phyloP scores from a whole-genome alignment of 2,888 invertebrate species.

The Mechanitis mazaeus region DNA sequence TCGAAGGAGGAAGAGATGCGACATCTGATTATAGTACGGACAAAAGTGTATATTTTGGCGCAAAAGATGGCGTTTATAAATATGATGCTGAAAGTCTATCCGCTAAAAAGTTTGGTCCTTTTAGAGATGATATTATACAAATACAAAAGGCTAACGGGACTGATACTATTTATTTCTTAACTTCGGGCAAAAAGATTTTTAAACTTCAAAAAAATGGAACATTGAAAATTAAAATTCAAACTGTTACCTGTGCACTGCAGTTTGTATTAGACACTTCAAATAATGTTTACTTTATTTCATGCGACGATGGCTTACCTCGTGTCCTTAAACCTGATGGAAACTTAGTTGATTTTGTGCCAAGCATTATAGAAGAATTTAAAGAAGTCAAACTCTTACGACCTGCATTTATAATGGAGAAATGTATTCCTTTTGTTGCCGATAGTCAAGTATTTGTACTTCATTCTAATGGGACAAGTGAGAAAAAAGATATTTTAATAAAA shows the following conservation, averaged over 20 bases:
- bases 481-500: constrained; percentile 45
- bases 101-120: constrained; percentile 51
- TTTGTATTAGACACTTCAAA: constrained; percentile 61
- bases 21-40: constrained; percentile 51
- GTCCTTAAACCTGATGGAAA: constrained; percentile 43
- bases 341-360: constrained; percentile 35
- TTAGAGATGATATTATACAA: constrained; percentile 52
- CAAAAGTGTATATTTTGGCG: constrained; percentile 48
- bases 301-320: constrained; percentile 44
- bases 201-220: constrained; percentile 50
- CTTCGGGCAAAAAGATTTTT: constrained; percentile 41
- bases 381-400: constrained; percentile 50
- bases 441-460: constrained; percentile 46
- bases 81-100: constrained; percentile 48
- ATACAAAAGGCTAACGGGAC: constrained; percentile 55
- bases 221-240: constrained; percentile 39
- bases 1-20: constrained; percentile 57
- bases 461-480: constrained; percentile 49
- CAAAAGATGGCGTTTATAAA: constrained; percentile 50
- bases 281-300: constrained; percentile 55
- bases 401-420: constrained; percentile 55
- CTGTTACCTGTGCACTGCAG: constrained; percentile 46
- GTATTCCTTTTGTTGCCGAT: constrained; percentile 55
- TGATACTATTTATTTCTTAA: constrained; percentile 48
- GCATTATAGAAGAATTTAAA: constrained; percentile 45